A percentile compares a stretch with the other conserved stretches of the same genome.
Evolutionary conservation across 2,888 invertebrate genomes (phyloP).

Genomic region (Microctonus hyperodae): DNA sequence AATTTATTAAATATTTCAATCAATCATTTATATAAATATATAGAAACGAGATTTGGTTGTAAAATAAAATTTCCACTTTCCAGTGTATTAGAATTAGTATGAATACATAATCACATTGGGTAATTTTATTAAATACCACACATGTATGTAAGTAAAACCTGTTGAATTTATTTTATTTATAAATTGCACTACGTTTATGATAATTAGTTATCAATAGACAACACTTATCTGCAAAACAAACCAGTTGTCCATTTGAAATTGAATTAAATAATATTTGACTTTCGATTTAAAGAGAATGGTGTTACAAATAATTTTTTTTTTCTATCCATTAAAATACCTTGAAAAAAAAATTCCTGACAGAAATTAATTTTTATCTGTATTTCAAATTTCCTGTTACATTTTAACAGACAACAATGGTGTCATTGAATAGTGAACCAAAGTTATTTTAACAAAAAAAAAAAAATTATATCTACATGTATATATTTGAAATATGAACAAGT

Average conservation of each 20-base stretch:
- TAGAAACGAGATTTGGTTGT: too few relatives aligned
- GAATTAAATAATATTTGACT: background rate
- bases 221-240: background rate
- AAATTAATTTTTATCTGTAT: conserved; percentile 8
- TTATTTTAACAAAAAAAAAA: too few relatives aligned
- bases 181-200: background rate
- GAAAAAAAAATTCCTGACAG: background rate
- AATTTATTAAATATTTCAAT: too few relatives aligned
- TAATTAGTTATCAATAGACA: background rate
- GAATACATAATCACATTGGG: background rate
- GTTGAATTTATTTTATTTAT: background rate
- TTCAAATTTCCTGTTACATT: background rate
- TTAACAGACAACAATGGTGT: conserved; percentile 13
- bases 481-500: background rate
- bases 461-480: conserved; percentile 3
- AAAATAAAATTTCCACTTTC: conserved; percentile 16
- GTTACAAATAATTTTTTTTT: background rate
- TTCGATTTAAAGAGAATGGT: background rate
- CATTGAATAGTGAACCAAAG: conserved; percentile 4
- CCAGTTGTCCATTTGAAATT: background rate
- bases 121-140: background rate
- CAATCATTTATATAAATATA: too few relatives aligned
- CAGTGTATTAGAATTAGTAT: background rate
- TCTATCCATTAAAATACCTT: background rate
- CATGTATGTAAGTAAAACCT: background rate